Percentiles rank a stretch among this genome's conserved stretches.
These are phyloP conservation scores for Polyploca ridens DNA, from an alignment of 2,888 invertebrate genomes.

Conservation along the genomic window DNA sequence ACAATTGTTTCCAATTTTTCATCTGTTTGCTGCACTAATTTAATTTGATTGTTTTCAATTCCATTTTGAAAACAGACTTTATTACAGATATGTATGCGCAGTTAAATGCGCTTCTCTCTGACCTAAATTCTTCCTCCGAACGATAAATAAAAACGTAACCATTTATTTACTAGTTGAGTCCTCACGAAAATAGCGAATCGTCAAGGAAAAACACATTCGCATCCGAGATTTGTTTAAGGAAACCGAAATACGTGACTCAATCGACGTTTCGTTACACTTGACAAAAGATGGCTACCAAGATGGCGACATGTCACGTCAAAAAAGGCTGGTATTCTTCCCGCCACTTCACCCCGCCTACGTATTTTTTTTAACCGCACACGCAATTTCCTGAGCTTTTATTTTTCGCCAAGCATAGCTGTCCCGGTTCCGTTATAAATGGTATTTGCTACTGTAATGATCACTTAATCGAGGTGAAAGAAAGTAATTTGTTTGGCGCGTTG, in stretches of 20 bases:
- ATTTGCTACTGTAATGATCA: conserved; percentile 72
- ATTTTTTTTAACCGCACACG: conserved; percentile 65
- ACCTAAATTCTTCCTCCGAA: neutral
- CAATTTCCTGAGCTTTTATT: conserved; percentile 63
- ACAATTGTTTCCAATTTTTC: conserved; percentile 26
- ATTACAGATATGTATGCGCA: neutral
- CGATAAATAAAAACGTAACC: neutral
- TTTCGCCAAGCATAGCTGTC: conserved; percentile 28
- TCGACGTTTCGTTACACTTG: conserved; percentile 64
- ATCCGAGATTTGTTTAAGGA: conserved; percentile 63
- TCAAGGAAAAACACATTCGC: conserved; percentile 46
- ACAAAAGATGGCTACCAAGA: conserved; percentile 68
- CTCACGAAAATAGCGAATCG: conserved; percentile 30
- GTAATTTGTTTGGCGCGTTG: conserved; percentile 56
- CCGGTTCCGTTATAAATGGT: conserved; percentile 61
- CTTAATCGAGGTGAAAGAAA: conserved; percentile 74
- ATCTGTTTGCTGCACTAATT: conserved; percentile 8
- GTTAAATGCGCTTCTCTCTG: neutral
- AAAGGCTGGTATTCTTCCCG: conserved; percentile 51
- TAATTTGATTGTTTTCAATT: neutral
- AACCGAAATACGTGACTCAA: conserved; percentile 71
- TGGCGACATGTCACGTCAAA: conserved; percentile 68
- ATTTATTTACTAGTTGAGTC: conserved; percentile 16
- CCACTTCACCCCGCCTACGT: conserved; percentile 47
- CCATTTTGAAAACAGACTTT: neutral